Conservation (phyloP, 2,797 vertebrate species). For the Malacoraja senta region DNA sequence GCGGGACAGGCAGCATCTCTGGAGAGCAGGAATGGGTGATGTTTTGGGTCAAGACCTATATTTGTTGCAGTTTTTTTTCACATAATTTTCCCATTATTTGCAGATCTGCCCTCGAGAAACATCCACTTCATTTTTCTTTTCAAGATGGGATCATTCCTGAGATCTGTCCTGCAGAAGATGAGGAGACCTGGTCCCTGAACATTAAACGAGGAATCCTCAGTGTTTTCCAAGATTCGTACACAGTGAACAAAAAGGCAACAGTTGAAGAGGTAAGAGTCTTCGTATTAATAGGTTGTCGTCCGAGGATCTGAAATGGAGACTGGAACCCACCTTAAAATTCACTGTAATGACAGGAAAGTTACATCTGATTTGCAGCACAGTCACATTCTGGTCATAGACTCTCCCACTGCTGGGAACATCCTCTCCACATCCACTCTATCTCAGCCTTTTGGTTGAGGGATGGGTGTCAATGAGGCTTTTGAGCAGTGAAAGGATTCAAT, state of each 20-base stretch:
- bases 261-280: slow-evolving; percentile 66
- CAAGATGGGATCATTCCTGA: slow-evolving; percentile 65
- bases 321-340: not conserved
- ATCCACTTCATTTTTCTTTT: slow-evolving; percentile 70
- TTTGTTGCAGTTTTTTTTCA: no score
- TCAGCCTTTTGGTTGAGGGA: not conserved
- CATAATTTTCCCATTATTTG: slow-evolving; percentile 54
- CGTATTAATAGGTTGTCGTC: not conserved
- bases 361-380: not conserved
- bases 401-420: no score
- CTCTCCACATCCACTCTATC: no score
- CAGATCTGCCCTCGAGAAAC: slow-evolving; percentile 69
- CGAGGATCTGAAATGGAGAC: not conserved
- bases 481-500: not conserved
- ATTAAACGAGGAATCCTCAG: slow-evolving; percentile 75
- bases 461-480: not conserved
- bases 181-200: slow-evolving; percentile 75
- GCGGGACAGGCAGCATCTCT: no score
- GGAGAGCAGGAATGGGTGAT: no score
- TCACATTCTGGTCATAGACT: no score
- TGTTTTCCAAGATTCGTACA: slow-evolving; percentile 67
- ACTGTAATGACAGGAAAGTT: not conserved
- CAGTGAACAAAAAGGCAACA: slow-evolving; percentile 45
- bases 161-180: slow-evolving; percentile 66
- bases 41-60: no score